Conservation (phyloP, 2,888 invertebrate species). For the Tortrix viridana region DNA sequence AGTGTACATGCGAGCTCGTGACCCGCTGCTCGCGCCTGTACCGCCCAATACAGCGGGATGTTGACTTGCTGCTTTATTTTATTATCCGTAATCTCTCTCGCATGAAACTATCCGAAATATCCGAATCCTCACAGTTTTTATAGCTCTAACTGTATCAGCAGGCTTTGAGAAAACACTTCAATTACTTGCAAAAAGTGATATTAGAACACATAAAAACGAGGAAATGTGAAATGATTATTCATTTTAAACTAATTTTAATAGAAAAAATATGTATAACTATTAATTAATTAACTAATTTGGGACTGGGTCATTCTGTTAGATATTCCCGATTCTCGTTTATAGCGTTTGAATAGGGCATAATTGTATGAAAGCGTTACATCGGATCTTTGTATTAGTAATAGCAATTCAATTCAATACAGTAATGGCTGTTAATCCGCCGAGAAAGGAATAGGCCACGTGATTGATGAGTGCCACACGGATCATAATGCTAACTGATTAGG, state of each 20-base stretch:
- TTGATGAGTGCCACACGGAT: slow-evolving; percentile 1
- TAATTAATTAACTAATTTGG: no score
- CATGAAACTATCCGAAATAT: slow-evolving; percentile 14
- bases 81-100: slow-evolving; percentile 22
- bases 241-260: no score
- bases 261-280: no score
- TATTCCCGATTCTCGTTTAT: no score
- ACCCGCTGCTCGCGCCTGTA: slow-evolving; percentile 31
- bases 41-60: slow-evolving; percentile 24
- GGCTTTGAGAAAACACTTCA: background rate
- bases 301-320: no score
- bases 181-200: no score
- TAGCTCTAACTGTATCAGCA: background rate
- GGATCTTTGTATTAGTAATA: slow-evolving; percentile 39
- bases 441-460: slow-evolving; percentile 18
- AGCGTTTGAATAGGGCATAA: background rate
- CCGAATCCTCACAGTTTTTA: slow-evolving; percentile 29
- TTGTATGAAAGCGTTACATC: background rate
- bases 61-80: slow-evolving; percentile 21
- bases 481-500: background rate
- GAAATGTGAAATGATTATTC: no score
- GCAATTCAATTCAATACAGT: slow-evolving; percentile 54
- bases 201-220: no score
- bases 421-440: slow-evolving; percentile 61
- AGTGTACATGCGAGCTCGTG: slow-evolving; percentile 41